These are phyloP conservation scores for Drosophila nr. medialis DNA, from an alignment of 2,888 invertebrate species.

Conservation along the genomic window DNA sequence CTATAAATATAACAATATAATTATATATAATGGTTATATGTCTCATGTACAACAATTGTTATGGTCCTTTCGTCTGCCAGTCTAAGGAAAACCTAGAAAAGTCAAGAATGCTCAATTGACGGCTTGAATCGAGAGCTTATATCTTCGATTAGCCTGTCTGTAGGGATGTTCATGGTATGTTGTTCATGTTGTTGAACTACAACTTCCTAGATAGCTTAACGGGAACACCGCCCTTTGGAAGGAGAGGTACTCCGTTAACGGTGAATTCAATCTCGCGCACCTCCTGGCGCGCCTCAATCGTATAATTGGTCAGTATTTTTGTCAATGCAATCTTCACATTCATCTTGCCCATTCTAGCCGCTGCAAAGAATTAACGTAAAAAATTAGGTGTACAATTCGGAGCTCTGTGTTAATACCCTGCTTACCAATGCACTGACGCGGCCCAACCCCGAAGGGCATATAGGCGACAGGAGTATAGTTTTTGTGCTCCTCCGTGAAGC, in stretches of 20 bases:
- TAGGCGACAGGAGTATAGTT: conserved; percentile 79
- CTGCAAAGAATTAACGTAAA: conserved; percentile 41
- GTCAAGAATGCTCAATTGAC: neutral
- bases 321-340: conserved; percentile 82
- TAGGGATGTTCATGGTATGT: too few species aligned
- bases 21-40: neutral
- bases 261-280: conserved; percentile 80
- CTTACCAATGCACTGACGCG: conserved; percentile 84
- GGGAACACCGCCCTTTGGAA: conserved; percentile 79
- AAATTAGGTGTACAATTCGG: neutral
- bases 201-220: conserved; percentile 68
- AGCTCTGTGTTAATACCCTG: neutral
- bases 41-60: neutral
- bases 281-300: conserved; percentile 63
- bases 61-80: neutral
- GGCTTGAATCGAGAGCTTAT: neutral
- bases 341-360: conserved; percentile 81
- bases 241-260: conserved; percentile 69
- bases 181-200: neutral
- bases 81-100: neutral
- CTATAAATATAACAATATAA: neutral
- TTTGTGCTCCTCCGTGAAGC: conserved; percentile 81
- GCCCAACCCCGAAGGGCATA: conserved; percentile 85
- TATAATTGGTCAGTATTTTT: conserved; percentile 76
- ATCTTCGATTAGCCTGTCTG: neutral